Evolutionary conservation across 23 tunicate species (phyloP).

Genomic region (Phallusia fumigata): DNA sequence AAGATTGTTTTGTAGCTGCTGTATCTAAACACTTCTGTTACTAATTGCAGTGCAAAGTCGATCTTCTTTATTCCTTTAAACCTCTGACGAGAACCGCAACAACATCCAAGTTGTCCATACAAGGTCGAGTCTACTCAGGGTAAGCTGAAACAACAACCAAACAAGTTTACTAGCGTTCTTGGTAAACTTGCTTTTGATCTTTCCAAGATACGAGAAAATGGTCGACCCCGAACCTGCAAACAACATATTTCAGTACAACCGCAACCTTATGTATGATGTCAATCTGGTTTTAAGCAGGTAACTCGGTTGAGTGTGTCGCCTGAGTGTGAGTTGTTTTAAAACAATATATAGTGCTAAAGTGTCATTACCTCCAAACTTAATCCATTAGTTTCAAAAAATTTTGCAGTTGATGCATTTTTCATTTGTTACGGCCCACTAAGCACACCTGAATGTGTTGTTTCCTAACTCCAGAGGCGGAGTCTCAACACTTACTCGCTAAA

Average conservation of each 20-base stretch:
- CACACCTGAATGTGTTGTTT: no score
- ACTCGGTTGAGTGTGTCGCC: not conserved
- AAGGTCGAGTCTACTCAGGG: conserved; percentile 2
- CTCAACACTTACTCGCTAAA: no score
- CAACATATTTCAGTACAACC: not conserved
- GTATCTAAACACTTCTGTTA: not conserved
- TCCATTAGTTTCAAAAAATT: not conserved
- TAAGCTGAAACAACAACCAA: not conserved
- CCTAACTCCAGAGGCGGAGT: no score
- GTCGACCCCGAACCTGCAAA: not conserved
- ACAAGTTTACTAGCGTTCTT: not conserved
- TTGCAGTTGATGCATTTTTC: not conserved
- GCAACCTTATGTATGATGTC: not conserved
- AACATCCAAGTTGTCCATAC: not conserved
- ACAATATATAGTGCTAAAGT: no score
- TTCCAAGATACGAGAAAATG: not conserved
- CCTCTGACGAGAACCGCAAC: not conserved
- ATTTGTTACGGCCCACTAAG: not conserved
- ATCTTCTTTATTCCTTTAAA: not conserved
- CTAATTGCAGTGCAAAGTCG: not conserved
- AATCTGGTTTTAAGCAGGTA: not conserved
- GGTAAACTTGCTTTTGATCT: not conserved
- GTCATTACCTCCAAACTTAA: not conserved
- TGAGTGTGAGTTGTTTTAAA: no score
- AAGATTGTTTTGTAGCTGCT: no score